phyloP scores from a whole-genome alignment of 2,888 invertebrate species.

The Drosophila algonquin region DNA sequence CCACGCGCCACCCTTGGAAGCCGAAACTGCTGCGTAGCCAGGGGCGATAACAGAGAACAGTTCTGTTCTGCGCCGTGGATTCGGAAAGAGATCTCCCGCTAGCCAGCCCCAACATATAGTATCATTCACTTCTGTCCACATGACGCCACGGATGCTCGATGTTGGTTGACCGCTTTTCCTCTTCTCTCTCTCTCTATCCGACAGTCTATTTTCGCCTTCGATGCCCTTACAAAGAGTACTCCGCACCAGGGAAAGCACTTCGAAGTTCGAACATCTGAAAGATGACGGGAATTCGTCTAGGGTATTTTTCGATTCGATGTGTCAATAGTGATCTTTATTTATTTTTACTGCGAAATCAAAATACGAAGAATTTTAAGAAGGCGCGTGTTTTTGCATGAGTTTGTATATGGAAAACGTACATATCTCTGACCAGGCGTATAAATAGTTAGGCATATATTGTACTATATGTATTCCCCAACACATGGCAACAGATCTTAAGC shows the following conservation, averaged over 20 bases:
- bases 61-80: background rate
- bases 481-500: constrained; percentile 38
- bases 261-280: background rate
- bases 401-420: constrained; percentile 35
- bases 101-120: background rate
- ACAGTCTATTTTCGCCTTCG: constrained; percentile 14
- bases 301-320: background rate
- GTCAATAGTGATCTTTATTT: background rate
- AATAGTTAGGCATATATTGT: constrained; percentile 7
- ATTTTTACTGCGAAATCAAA: constrained; percentile 54
- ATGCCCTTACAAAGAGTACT: background rate
- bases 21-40: constrained; percentile 32
- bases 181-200: background rate
- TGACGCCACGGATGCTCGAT: constrained; percentile 28
- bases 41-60: constrained; percentile 45
- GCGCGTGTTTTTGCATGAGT: constrained; percentile 53
- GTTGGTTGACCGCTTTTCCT: constrained; percentile 2
- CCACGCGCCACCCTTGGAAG: constrained; percentile 37
- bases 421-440: constrained; percentile 18
- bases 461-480: constrained; percentile 1
- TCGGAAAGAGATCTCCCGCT: constrained; percentile 7
- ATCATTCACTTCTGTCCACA: constrained; percentile 11
- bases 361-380: constrained; percentile 38
- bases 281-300: background rate
- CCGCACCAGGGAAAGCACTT: background rate